These are phyloP conservation scores for Malurus cyaneus DNA, from an alignment of 2,113 vertebrate species.

Conservation along the genomic window DNA sequence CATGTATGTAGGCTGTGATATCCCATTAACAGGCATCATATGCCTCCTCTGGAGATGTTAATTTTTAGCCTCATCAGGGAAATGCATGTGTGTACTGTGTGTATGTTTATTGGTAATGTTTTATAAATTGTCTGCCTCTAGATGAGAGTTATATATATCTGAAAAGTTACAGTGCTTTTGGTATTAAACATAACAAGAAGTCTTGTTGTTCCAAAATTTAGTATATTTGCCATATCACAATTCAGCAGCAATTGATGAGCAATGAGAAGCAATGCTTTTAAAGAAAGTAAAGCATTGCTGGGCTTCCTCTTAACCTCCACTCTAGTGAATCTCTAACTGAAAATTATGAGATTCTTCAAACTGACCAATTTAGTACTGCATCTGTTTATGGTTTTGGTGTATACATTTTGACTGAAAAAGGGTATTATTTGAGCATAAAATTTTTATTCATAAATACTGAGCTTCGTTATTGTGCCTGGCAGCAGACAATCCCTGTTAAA, in stretches of 20 bases:
- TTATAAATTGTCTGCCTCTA: neutral
- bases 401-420: neutral
- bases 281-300: neutral
- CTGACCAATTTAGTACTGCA: neutral
- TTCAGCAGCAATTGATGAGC: neutral
- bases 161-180: neutral
- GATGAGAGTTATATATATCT: neutral
- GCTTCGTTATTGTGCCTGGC: neutral
- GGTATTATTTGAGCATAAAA: neutral
- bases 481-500: neutral
- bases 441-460: neutral
- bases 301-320: neutral
- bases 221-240: neutral
- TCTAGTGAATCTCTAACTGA: neutral
- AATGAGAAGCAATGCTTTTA: neutral
- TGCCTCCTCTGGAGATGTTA: constrained; percentile 20
- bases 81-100: neutral
- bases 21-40: neutral
- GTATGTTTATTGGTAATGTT: neutral
- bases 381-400: neutral
- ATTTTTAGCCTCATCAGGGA: constrained; percentile 22
- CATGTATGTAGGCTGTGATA: neutral
- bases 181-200: neutral
- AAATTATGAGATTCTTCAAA: neutral
- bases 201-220: neutral